These are phyloP conservation scores for Sinella curviseta DNA, from an alignment of 1,140 invertebrate species.

Conservation along the genomic window DNA sequence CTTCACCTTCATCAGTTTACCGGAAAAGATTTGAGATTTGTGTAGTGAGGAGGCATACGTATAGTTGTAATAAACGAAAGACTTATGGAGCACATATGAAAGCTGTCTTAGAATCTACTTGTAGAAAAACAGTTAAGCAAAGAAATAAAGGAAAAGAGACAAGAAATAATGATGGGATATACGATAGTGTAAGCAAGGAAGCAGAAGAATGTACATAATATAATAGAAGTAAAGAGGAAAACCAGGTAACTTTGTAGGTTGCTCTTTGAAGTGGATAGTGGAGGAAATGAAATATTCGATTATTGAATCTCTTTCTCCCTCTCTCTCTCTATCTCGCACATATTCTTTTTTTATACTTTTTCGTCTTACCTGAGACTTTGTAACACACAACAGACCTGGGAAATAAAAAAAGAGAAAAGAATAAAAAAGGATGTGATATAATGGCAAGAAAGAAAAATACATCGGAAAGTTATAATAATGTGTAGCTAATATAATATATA, in stretches of 20 bases:
- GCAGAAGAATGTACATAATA: background rate
- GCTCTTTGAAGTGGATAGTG: background rate
- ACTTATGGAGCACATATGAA: too few relatives aligned
- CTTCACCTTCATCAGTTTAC: too few relatives aligned
- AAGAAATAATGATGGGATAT: too few relatives aligned
- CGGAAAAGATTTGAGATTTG: too few relatives aligned
- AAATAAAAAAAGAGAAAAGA: too few relatives aligned
- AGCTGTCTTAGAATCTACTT: background rate
- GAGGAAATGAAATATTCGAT: constrained; percentile 10
- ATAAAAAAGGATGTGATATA: too few relatives aligned
- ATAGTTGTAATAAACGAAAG: background rate
- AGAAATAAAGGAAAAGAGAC: too few relatives aligned
- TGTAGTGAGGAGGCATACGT: background rate
- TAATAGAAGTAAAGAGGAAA: background rate
- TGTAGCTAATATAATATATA: too few relatives aligned
- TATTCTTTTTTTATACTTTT: background rate
- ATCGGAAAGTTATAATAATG: too few relatives aligned
- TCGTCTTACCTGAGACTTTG: background rate
- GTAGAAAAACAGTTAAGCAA: background rate
- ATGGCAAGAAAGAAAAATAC: too few relatives aligned
- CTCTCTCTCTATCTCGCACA: background rate
- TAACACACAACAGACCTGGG: too few relatives aligned
- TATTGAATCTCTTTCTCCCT: background rate
- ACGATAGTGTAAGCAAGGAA: background rate
- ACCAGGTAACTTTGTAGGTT: background rate